Evolutionary conservation across 2,888 invertebrate species (phyloP).

Genomic region (Apodemia zela): DNA sequence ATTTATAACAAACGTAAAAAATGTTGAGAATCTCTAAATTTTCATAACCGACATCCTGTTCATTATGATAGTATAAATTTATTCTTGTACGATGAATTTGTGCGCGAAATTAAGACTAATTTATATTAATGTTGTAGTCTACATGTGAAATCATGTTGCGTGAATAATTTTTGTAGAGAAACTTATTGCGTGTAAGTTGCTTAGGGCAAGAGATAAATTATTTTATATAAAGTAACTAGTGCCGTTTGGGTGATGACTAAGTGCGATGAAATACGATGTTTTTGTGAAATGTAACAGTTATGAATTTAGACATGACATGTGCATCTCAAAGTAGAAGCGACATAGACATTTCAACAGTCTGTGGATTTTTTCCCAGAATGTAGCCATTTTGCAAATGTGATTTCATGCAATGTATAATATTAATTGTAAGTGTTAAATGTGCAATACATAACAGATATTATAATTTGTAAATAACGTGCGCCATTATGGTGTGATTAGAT

Average conservation of each 20-base stretch:
- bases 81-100: conserved; percentile 11
- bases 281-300: background rate
- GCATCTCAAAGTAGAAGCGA: background rate
- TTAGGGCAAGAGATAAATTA: conserved; percentile 10
- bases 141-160: background rate
- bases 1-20: background rate
- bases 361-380: conserved; percentile 37
- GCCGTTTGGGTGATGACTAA: background rate
- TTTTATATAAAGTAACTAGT: conserved; percentile 5
- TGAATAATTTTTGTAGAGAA: conserved; percentile 8
- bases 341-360: background rate
- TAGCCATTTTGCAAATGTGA: conserved; percentile 43
- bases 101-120: conserved; percentile 9
- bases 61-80: background rate
- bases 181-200: conserved; percentile 3
- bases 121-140: conserved; percentile 11
- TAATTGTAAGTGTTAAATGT: conserved; percentile 75
- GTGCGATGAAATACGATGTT: background rate
- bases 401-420: conserved; percentile 44
- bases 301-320: background rate
- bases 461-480: conserved; percentile 59
- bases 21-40: conserved; percentile 7
- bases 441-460: conserved; percentile 57
- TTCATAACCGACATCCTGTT: background rate
- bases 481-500: conserved; percentile 35